phyloP scores from a whole-genome alignment of 1,140 invertebrate genomes.

The Probaryconus sp. region DNA sequence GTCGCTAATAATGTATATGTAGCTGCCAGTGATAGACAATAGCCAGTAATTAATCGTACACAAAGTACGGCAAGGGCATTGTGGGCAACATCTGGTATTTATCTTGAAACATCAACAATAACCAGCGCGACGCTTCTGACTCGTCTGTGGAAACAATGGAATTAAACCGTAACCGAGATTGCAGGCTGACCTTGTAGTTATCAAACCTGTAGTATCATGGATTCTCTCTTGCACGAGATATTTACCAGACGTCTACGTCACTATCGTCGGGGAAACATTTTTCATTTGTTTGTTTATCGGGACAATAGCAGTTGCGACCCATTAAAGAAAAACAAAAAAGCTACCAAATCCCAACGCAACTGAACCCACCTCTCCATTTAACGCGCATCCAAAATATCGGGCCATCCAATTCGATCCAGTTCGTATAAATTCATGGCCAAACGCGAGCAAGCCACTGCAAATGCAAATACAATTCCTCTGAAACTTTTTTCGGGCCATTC shows the following conservation, averaged over 20 bases:
- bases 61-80: slow-evolving; percentile 71
- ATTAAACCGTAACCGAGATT: slow-evolving; percentile 59
- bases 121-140: slow-evolving; percentile 46
- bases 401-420: too few species aligned
- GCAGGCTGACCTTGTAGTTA: slow-evolving; percentile 46
- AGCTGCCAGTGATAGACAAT: slow-evolving; percentile 72
- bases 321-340: too few species aligned
- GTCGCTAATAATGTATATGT: slow-evolving; percentile 72
- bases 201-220: slow-evolving; percentile 38
- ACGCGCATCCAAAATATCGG: too few species aligned
- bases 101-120: slow-evolving; percentile 73
- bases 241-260: slow-evolving; percentile 21
- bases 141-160: slow-evolving; percentile 49
- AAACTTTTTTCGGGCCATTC: slow-evolving; percentile 24
- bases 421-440: too few species aligned
- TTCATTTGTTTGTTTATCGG: not conserved
- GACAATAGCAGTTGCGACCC: too few species aligned
- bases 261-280: not conserved
- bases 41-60: slow-evolving; percentile 73
- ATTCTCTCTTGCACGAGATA: not conserved
- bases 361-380: too few species aligned
- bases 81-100: slow-evolving; percentile 72
- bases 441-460: too few species aligned
- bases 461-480: too few species aligned
- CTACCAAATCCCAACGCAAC: too few species aligned